A percentile compares a stretch with the other conserved stretches of the same genome.
Conservation (phyloP, 2,113 vertebrate genomes). For the Sapayoa aenigma region DNA sequence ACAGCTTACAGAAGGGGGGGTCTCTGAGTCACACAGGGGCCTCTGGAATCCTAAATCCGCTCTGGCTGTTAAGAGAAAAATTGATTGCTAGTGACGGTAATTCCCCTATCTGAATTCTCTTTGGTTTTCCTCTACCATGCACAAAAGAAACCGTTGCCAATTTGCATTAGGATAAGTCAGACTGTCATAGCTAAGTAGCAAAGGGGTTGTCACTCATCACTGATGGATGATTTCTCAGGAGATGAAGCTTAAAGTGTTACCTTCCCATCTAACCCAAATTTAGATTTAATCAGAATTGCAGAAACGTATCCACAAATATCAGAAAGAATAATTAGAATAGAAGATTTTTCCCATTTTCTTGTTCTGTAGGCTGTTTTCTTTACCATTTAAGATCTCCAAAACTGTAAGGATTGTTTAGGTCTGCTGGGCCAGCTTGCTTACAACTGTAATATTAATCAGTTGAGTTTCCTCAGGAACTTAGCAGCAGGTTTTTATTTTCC, state of each 20-base stretch:
- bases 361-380: not conserved
- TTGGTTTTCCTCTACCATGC: not conserved
- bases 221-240: conserved; percentile 40
- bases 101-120: conserved; percentile 48
- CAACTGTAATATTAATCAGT: not conserved
- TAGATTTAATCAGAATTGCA: conserved; percentile 4
- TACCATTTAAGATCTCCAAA: not conserved
- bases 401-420: not conserved
- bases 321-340: not conserved
- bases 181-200: conserved; percentile 38
- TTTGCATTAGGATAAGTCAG: conserved; percentile 50
- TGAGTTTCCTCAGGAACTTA: not conserved
- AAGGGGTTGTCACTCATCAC: not conserved
- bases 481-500: not conserved
- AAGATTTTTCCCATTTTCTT: not conserved
- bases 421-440: not conserved
- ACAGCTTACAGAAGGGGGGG: not conserved
- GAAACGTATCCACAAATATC: not conserved
- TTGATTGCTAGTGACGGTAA: conserved; percentile 33
- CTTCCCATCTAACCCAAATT: conserved; percentile 1
- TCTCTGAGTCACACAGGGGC: not conserved
- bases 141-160: conserved; percentile 21
- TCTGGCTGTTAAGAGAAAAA: conserved; percentile 30
- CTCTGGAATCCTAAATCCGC: not conserved
- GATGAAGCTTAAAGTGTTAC: not conserved